Evolutionary conservation across 2,888 invertebrate genomes (phyloP).

Genomic region (Nebria salina): DNA sequence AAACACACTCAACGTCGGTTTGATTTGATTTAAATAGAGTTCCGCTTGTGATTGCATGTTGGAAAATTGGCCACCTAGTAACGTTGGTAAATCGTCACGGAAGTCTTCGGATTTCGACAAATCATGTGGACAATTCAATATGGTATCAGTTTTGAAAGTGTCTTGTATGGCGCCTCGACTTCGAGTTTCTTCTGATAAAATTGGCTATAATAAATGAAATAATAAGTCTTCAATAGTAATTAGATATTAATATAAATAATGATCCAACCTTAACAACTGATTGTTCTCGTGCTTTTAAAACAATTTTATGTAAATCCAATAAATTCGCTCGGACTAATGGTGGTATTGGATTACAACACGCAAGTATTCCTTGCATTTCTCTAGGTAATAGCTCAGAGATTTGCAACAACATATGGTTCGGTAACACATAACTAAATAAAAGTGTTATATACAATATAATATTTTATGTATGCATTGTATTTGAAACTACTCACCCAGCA

Average conservation of each 20-base stretch:
- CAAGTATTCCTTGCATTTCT: constrained; percentile 91
- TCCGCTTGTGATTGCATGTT: constrained; percentile 10
- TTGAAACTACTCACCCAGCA: constrained; percentile 65
- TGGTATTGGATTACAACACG: constrained; percentile 94
- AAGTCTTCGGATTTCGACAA: constrained; percentile 65
- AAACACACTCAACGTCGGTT: constrained; percentile 55
- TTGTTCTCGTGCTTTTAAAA: constrained; percentile 76
- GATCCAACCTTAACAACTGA: constrained; percentile 68
- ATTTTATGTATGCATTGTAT: constrained; percentile 1
- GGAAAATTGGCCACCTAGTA: constrained; percentile 55
- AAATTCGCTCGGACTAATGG: constrained; percentile 70
- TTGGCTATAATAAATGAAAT: constrained; percentile 60
- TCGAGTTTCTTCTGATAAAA: constrained; percentile 61
- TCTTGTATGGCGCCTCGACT: constrained; percentile 57
- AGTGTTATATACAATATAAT: constrained; percentile 28
- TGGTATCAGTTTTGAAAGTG: constrained; percentile 62
- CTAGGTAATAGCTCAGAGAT: constrained; percentile 88
- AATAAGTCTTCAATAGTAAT: neutral
- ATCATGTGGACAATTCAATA: constrained; percentile 72
- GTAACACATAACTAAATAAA: constrained; percentile 81
- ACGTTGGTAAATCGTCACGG: constrained; percentile 68
- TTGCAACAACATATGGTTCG: constrained; percentile 94
- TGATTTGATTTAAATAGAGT: constrained; percentile 7
- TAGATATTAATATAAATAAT: neutral
- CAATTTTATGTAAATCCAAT: constrained; percentile 71